Conservation (phyloP, 2,113 vertebrate genomes). For the Urocynchramus pylzowi region DNA sequence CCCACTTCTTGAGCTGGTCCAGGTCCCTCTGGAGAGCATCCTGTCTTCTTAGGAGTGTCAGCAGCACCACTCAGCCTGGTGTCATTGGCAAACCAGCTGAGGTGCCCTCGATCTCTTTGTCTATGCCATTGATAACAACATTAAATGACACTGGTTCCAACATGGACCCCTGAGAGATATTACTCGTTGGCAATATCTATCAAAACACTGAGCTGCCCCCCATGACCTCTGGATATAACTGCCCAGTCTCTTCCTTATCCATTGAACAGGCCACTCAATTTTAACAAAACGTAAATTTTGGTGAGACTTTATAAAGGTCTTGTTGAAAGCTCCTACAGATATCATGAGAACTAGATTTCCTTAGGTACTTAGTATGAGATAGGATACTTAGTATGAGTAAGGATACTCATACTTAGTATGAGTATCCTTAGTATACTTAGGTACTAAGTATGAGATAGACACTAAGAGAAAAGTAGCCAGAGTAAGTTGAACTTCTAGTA, state of each 20-base stretch:
- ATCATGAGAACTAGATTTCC: neutral
- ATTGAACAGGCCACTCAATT: neutral
- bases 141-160: no score
- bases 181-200: neutral
- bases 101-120: neutral
- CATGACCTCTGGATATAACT: neutral
- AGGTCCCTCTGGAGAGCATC: neutral
- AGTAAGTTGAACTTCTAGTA: neutral
- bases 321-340: neutral
- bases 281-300: neutral
- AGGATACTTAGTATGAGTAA: neutral
- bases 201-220: neutral
- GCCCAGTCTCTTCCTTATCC: neutral
- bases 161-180: no score
- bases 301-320: neutral
- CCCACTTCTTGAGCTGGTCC: neutral
- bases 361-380: neutral
- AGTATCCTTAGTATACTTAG: no score
- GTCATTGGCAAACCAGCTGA: neutral
- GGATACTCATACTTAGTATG: no score
- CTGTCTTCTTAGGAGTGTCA: neutral
- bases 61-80: neutral
- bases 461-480: neutral
- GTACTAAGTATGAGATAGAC: rapidly evolving
- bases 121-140: no score